A percentile compares a stretch with the other conserved stretches of the same genome.
phyloP scores from a whole-genome alignment of 2,888 invertebrate genomes.

The Sphaeridia pumilis region DNA sequence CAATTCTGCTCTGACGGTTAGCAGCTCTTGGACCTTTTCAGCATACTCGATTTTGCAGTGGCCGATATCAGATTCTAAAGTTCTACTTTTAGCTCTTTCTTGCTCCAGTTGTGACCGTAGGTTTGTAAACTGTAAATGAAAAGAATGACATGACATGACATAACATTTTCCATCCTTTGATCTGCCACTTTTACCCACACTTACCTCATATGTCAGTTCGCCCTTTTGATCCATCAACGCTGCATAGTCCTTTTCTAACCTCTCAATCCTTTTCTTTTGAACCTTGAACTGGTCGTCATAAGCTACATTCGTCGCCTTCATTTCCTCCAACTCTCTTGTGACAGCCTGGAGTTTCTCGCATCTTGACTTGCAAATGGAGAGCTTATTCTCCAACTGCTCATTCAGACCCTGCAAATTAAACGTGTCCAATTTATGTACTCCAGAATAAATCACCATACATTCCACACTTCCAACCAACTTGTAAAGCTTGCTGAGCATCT shows the following conservation, averaged over 20 bases:
- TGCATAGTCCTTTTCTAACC: constrained; percentile 6
- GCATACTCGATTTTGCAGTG: not conserved
- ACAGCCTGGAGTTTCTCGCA: constrained; percentile 1
- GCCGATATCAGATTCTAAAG: not conserved
- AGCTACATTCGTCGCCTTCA: not conserved
- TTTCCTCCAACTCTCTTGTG: constrained; percentile 7
- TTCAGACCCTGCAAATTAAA: not conserved
- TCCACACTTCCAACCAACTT: not conserved
- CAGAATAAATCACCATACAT: not conserved
- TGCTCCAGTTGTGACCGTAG: not conserved
- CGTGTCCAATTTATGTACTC: not conserved
- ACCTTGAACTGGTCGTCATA: constrained; percentile 6
- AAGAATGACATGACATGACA: too few relatives aligned
- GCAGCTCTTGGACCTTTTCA: not conserved
- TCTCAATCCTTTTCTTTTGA: constrained; percentile 1
- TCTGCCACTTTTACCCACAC: too few relatives aligned
- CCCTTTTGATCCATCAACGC: not conserved
- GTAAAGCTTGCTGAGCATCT: not conserved
- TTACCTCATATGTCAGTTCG: not conserved
- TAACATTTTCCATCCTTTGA: too few relatives aligned
- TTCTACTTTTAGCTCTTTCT: not conserved
- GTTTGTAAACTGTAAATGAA: not conserved
- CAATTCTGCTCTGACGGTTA: not conserved
- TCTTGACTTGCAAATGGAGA: not conserved
- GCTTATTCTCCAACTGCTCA: constrained; percentile 1